A percentile compares a stretch with the other conserved stretches of the same genome.
Conservation (phyloP, 1,140 invertebrate species). For the Zaprionus inermis region DNA sequence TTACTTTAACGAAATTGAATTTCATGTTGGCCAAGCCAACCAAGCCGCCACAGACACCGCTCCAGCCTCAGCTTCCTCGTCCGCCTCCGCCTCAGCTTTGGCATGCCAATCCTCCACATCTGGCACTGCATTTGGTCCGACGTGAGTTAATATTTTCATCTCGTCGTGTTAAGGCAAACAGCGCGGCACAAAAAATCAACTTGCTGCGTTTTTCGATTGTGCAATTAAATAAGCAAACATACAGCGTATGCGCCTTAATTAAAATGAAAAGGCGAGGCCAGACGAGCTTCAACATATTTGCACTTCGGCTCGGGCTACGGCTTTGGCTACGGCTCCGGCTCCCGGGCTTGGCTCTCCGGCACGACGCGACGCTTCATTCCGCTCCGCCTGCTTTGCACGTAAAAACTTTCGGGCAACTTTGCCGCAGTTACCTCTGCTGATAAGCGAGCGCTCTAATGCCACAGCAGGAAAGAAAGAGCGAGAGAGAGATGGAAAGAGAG, state of each 20-base stretch:
- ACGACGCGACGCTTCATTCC: neutral
- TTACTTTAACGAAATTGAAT: conserved; percentile 80
- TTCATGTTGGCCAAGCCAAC: conserved; percentile 60
- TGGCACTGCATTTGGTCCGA: neutral
- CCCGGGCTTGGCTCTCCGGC: no score
- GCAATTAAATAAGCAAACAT: conserved; percentile 79
- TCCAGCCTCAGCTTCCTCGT: neutral
- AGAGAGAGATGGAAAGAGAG: conserved; percentile 5
- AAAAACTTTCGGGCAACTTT: conserved; percentile 37
- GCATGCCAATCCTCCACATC: no score
- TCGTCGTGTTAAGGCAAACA: conserved; percentile 79
- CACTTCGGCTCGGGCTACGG: conserved; percentile 28
- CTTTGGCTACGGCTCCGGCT: neutral
- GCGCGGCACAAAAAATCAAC: conserved; percentile 54
- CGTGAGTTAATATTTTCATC: conserved; percentile 68
- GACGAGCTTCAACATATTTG: conserved; percentile 54
- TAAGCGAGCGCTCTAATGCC: conserved; percentile 39
- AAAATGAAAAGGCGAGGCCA: conserved; percentile 57
- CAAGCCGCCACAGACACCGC: neutral
- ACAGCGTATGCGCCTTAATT: conserved; percentile 65
- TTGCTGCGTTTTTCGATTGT: conserved; percentile 68
- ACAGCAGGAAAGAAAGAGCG: neutral
- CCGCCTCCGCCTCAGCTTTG: neutral
- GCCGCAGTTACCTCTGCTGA: conserved; percentile 36
- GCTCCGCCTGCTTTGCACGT: conserved; percentile 19